phyloP scores from a whole-genome alignment of 1,140 invertebrate genomes.

The Hycleus phaleratus region DNA sequence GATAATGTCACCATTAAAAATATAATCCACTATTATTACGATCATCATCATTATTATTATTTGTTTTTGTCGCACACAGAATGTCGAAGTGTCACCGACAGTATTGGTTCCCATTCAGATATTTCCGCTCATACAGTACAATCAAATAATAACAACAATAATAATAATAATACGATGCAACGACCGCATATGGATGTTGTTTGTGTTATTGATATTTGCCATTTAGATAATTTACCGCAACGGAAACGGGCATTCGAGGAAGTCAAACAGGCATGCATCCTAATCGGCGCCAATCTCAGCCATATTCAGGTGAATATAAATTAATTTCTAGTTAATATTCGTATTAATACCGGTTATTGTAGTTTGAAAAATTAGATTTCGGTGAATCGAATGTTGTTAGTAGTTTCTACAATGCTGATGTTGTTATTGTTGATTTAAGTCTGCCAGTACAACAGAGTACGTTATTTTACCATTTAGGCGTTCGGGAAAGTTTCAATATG shows the following conservation, averaged over 20 bases:
- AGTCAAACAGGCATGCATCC: conserved; percentile 68
- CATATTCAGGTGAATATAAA: conserved; percentile 62
- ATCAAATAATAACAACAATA: conserved; percentile 34
- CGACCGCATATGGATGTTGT: conserved; percentile 80
- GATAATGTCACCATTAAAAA: too few species aligned
- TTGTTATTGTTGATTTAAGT: conserved; percentile 92
- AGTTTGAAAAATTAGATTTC: conserved; percentile 84
- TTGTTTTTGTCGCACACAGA: conserved; percentile 33
- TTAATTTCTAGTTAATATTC: neutral
- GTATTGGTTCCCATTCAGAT: conserved; percentile 63
- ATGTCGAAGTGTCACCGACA: conserved; percentile 59
- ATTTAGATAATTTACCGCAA: conserved; percentile 61
- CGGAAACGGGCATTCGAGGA: conserved; percentile 77
- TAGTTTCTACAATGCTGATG: conserved; percentile 94
- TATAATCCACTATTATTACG: too few species aligned
- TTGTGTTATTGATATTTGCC: conserved; percentile 74
- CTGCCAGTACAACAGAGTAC: conserved; percentile 82
- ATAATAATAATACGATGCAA: too few species aligned
- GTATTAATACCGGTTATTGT: conserved; percentile 30
- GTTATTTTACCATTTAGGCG: conserved; percentile 94
- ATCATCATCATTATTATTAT: neutral
- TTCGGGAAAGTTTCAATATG: conserved; percentile 97
- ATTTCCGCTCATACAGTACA: conserved; percentile 58
- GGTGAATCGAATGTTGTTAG: conserved; percentile 78
- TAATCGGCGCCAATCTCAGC: conserved; percentile 72